These are phyloP conservation scores for Cavia aperea DNA, from an alignment of 2,113 vertebrate species.

Conservation along the genomic window DNA sequence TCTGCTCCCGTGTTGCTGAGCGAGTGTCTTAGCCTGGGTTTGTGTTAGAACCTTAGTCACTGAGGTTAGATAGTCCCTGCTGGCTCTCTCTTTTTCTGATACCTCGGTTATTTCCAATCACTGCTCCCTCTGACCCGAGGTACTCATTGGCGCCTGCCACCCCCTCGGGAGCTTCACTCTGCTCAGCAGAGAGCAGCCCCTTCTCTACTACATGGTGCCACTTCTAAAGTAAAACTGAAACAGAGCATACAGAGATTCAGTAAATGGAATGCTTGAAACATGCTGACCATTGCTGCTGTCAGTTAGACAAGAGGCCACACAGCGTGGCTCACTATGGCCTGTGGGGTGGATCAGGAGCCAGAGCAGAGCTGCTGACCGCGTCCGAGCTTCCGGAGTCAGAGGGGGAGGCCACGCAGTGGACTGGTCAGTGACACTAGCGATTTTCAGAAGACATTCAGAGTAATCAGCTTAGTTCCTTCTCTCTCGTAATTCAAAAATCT, in stretches of 20 bases:
- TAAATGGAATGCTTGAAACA: conserved; percentile 17
- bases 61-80: neutral
- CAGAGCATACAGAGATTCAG: neutral
- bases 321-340: neutral
- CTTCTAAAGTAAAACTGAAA: neutral
- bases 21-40: neutral
- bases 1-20: neutral
- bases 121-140: neutral
- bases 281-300: neutral
- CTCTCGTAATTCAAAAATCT: conserved; percentile 9
- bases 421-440: neutral
- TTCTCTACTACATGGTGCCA: neutral
- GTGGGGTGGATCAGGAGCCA: neutral
- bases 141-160: neutral
- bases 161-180: neutral
- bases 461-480: neutral
- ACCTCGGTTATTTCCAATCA: neutral
- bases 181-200: neutral
- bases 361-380: neutral
- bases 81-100: neutral
- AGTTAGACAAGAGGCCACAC: neutral
- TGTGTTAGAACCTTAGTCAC: neutral
- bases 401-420: neutral
- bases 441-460: conserved; percentile 7
- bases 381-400: too few species aligned